phyloP scores from a whole-genome alignment of 1,140 invertebrate species.

The Dendroctonus valens region DNA sequence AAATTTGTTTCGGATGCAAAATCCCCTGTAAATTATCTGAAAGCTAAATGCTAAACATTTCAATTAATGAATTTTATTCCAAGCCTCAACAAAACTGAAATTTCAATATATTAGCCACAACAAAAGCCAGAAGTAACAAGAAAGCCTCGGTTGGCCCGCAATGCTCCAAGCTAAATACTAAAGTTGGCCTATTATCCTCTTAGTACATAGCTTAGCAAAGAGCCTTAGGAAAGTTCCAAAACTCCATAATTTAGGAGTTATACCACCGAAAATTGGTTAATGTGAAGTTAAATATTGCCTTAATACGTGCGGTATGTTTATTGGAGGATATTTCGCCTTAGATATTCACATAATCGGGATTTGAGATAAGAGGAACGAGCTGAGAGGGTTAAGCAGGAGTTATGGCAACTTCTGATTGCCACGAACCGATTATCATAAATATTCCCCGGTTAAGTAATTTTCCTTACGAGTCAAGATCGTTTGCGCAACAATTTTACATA shows the following conservation, averaged over 20 bases:
- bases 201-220: neutral
- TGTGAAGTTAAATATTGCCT: conserved; percentile 20
- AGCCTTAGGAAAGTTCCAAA: neutral
- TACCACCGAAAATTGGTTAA: conserved; percentile 14
- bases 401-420: too few relatives aligned
- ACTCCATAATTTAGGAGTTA: conserved; percentile 10
- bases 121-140: neutral
- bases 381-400: too few relatives aligned
- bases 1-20: too few relatives aligned
- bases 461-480: too few relatives aligned
- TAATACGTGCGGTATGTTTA: conserved; percentile 20
- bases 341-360: conserved; percentile 18
- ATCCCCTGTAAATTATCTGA: too few relatives aligned
- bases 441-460: too few relatives aligned
- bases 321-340: neutral
- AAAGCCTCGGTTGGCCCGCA: neutral
- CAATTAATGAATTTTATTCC: too few relatives aligned
- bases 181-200: neutral
- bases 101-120: neutral
- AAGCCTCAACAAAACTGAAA: too few relatives aligned
- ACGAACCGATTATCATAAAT: too few relatives aligned
- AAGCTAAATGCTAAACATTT: too few relatives aligned
- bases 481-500: too few relatives aligned
- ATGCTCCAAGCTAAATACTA: neutral
- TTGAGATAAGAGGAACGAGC: conserved; percentile 2